A percentile compares a stretch with the other conserved stretches of the same genome.
Evolutionary conservation across 1,140 invertebrate species (phyloP).

Genomic region (Papilio machaon): DNA sequence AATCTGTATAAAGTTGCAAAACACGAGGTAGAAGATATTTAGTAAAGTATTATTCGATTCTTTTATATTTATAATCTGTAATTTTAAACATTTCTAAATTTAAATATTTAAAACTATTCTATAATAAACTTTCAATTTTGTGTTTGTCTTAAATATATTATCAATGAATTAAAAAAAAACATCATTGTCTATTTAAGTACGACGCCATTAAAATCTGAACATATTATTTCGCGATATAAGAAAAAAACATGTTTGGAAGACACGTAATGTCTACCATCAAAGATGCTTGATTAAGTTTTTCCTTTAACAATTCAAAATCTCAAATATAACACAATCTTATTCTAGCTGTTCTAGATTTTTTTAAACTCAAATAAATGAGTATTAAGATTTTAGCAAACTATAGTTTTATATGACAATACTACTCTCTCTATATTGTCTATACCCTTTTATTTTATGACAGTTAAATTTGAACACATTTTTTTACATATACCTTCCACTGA

Average conservation of each 20-base stretch:
- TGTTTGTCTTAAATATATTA: not conserved
- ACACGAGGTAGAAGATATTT: not conserved
- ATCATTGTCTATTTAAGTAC: not conserved
- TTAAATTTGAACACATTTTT: constrained; percentile 5
- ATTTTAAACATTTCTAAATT: not conserved
- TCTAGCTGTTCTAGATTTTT: constrained; percentile 11
- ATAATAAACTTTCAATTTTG: constrained; percentile 5
- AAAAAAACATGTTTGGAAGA: not conserved
- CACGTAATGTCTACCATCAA: not conserved
- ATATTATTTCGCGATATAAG: not conserved
- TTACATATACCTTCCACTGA: not conserved
- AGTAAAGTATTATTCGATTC: constrained; percentile 8
- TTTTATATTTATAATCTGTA: not conserved
- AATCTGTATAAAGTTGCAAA: not conserved
- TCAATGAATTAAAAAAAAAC: too few relatives aligned
- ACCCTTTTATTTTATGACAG: not conserved
- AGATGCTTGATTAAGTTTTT: not conserved
- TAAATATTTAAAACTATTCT: not conserved
- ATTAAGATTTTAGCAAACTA: not conserved
- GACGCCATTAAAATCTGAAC: not conserved
- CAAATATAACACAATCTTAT: not conserved
- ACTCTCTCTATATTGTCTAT: constrained; percentile 3
- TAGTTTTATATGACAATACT: not conserved
- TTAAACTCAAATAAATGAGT: constrained; percentile 4
- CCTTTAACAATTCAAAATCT: constrained; percentile 3